Evolutionary conservation across 2,113 vertebrate genomes (phyloP).

Genomic region (Origma solitaria): DNA sequence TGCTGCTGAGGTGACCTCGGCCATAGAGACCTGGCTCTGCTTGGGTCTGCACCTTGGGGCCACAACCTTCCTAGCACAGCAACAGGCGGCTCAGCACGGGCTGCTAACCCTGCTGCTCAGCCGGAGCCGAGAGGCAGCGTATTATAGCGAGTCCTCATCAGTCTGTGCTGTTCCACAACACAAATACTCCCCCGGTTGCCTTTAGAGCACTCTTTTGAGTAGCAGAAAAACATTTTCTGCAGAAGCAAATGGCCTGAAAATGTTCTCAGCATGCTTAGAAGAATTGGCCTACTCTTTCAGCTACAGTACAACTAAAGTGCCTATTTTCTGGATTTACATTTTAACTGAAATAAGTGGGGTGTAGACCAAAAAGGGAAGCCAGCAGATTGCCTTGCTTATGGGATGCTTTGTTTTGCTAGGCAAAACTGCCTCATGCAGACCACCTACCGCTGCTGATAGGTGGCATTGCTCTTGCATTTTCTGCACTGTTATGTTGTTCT

Average conservation of each 20-base stretch:
- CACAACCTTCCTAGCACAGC: accelerated
- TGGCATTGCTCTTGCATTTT: not conserved
- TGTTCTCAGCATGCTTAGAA: not conserved
- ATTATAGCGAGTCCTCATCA: not conserved
- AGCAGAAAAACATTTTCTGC: not conserved
- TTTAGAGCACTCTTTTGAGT: not conserved
- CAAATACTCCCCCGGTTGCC: not conserved
- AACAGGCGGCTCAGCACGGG: accelerated
- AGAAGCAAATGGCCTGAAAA: not conserved
- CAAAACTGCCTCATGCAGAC: not conserved
- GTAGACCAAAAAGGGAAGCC: not conserved
- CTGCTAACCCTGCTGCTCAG: not conserved
- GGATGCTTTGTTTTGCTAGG: not conserved
- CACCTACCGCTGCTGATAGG: not conserved
- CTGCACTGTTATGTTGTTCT: not conserved
- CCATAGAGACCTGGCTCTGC: accelerated
- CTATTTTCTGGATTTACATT: not conserved
- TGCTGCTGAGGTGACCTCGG: not conserved
- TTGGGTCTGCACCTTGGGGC: not conserved
- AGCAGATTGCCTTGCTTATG: not conserved
- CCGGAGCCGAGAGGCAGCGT: accelerated
- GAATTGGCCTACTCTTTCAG: not conserved
- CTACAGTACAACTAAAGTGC: not conserved
- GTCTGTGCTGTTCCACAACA: not conserved
- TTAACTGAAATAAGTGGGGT: not conserved